These are phyloP conservation scores for Asteroscopus sphinx DNA, from an alignment of 2,888 invertebrate genomes.

Conservation along the genomic window DNA sequence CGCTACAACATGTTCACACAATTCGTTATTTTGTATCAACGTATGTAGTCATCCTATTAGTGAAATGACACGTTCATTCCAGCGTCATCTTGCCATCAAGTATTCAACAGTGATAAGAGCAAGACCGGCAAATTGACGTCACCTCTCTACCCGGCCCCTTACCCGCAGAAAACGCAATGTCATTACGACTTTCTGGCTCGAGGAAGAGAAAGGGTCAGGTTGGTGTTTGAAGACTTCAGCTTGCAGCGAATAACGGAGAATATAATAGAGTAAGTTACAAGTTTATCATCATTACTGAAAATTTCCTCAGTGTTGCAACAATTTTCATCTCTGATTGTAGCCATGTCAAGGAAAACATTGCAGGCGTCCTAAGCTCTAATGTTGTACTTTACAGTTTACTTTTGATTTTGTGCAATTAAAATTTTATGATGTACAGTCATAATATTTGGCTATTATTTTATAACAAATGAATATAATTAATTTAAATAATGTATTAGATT, in stretches of 20 bases:
- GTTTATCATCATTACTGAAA: no score
- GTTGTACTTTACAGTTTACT: no score
- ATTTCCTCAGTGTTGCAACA: no score
- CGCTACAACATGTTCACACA: no score
- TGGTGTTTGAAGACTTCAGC: slow-evolving; percentile 95
- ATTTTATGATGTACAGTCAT: no score
- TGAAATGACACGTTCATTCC: slow-evolving; percentile 65
- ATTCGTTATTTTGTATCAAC: not conserved
- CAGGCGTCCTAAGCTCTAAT: no score
- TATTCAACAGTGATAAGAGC: slow-evolving; percentile 93
- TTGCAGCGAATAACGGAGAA: slow-evolving; percentile 91
- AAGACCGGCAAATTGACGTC: slow-evolving; percentile 96
- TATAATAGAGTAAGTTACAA: slow-evolving; percentile 90
- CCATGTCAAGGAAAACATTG: no score
- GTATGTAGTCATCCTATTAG: slow-evolving; percentile 21
- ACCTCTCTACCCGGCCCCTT: slow-evolving; percentile 94
- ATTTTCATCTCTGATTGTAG: no score
- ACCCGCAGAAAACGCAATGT: slow-evolving; percentile 95
- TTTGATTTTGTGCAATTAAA: no score
- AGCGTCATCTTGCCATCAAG: slow-evolving; percentile 94
- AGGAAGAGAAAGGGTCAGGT: slow-evolving; percentile 94
- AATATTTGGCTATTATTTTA: no score
- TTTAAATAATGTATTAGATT: no score
- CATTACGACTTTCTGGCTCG: slow-evolving; percentile 97
- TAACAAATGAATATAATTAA: no score